Evolutionary conservation across 1,140 invertebrate species (phyloP).

Genomic region (Pararge aegeria): DNA sequence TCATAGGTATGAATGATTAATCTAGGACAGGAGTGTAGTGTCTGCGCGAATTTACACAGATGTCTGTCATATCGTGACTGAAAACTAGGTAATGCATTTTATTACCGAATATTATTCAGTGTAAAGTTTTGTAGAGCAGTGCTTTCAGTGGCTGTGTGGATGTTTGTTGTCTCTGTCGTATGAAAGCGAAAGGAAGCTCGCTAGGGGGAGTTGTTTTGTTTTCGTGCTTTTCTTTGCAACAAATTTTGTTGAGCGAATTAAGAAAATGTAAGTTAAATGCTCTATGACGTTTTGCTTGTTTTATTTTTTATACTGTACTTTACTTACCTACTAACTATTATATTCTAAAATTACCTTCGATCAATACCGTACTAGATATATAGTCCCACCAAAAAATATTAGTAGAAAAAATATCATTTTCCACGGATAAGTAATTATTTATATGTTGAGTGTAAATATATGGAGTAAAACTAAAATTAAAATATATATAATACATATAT

Average conservation of each 20-base stretch:
- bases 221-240: slow-evolving; percentile 63
- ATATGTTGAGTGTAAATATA: too few relatives aligned
- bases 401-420: too few relatives aligned
- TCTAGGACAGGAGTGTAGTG: slow-evolving; percentile 14
- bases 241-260: slow-evolving; percentile 55
- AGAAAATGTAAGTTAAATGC: slow-evolving; percentile 56
- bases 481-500: too few relatives aligned
- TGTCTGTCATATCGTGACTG: background rate
- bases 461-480: too few relatives aligned
- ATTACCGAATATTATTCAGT: slow-evolving; percentile 38
- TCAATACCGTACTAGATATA: too few relatives aligned
- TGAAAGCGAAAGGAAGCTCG: slow-evolving; percentile 65
- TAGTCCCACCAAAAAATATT: too few relatives aligned
- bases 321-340: slow-evolving; percentile 1
- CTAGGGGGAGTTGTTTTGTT: slow-evolving; percentile 63
- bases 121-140: slow-evolving; percentile 63
- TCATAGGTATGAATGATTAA: slow-evolving; percentile 9
- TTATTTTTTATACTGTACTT: slow-evolving; percentile 34
- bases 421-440: too few relatives aligned
- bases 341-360: too few relatives aligned
- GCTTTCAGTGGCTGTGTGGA: slow-evolving; percentile 67
- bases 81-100: slow-evolving; percentile 24
- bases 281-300: slow-evolving; percentile 17
- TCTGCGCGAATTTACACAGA: slow-evolving; percentile 7
- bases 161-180: slow-evolving; percentile 57